Conservation (phyloP, 2,113 vertebrate species). For the Mus pahari region DNA sequence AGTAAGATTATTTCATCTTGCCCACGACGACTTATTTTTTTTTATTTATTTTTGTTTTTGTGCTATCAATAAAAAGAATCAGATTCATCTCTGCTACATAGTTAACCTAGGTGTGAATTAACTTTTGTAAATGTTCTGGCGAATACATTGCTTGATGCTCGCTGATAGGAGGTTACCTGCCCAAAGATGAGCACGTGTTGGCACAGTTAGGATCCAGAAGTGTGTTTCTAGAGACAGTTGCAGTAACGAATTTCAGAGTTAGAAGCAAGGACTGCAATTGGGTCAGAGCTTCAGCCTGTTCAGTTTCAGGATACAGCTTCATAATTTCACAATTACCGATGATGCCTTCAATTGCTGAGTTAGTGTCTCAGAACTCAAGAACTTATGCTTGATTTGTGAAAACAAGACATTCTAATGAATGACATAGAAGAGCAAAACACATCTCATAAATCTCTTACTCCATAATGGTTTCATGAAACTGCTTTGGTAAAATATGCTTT, state of each 20-base stretch:
- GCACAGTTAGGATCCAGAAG: neutral
- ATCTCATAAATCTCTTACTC: neutral
- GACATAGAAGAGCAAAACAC: constrained; percentile 13
- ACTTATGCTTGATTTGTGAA: neutral
- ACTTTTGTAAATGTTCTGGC: neutral
- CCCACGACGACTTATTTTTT: neutral
- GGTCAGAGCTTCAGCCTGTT: neutral
- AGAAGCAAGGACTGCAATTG: neutral
- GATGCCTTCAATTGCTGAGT: neutral
- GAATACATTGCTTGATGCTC: neutral
- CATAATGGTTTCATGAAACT: neutral
- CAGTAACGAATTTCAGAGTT: neutral
- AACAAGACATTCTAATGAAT: neutral
- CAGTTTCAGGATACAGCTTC: neutral
- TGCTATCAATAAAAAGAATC: neutral
- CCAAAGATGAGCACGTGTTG: neutral
- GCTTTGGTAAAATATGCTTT: neutral
- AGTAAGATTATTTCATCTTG: neutral
- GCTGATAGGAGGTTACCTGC: neutral
- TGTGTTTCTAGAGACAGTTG: neutral
- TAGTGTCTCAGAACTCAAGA: neutral
- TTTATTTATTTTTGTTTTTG: neutral
- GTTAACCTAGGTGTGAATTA: neutral
- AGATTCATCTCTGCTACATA: neutral
- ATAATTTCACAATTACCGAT: neutral